Evolutionary conservation across 2,888 invertebrate genomes (phyloP), one percentile per base, ranked within the genome.

Genomic region (Biston betularia): DNA sequence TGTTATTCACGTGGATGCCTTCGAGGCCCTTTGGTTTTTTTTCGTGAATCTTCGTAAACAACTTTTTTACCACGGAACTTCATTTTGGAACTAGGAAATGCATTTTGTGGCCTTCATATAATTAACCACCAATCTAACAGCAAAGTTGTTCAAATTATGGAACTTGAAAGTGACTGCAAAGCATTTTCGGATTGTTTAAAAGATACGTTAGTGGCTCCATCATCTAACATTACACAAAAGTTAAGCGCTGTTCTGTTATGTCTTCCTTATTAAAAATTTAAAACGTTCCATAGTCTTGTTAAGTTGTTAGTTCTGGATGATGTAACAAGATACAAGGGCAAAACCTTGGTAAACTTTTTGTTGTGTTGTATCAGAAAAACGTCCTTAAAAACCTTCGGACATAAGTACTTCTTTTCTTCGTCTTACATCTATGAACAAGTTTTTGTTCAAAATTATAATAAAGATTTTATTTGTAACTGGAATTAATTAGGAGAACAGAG

Each of bases 51-150:
- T 57, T 75, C 72, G 71, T 77, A 70, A 72, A 70, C 67, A 69
- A 75, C 58, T 76, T 80, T 85, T 88, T 89, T 85, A 85, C 73
- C 69, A 61, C 72, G 87, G 85, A 87, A 85, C 63, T 66, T 71
- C 65, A 72, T 63, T 68, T 75, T 74, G 76, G 77, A 79, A 80
- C 75, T 57, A 76, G 84, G 84, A 84, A 84, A 80, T 84, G 84
- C 84, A 81, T 70, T 68, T 72, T 44, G 46, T 69, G 73, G 68
- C 81, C 81, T 81, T 79, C 72, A 74, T 76, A 72, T 73, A 73
- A 56, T 72, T 63, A 42, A 24, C 50, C 34, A 54, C 42, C 24
- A 54, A 44, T 15, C 40, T 38, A 38, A 15, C n/a, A 15, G 24
- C n/a, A 42, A 12, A 54, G 1, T n/a, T 33, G 8, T 11, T 10